Percentiles rank a stretch among this genome's conserved stretches.
These are phyloP conservation scores for Nomada ruficornis DNA, from an alignment of 2,888 invertebrate genomes.

Conservation along the genomic window DNA sequence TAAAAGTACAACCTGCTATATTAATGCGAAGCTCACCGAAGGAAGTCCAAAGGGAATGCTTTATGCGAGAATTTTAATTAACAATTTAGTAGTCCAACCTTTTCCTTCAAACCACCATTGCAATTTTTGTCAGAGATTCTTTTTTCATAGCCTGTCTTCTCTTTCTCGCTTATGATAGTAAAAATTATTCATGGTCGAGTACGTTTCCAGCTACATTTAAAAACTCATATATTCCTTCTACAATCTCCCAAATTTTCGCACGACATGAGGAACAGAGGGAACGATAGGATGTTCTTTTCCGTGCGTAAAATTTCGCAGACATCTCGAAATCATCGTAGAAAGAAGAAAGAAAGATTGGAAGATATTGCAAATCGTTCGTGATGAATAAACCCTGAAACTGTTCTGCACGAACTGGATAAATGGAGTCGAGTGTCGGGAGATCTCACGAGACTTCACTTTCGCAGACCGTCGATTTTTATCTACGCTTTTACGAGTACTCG, in stretches of 20 bases:
- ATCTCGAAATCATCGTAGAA: not conserved
- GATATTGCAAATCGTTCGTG: slow-evolving; percentile 3
- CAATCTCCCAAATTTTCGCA: not conserved
- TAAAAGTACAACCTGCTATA: not conserved
- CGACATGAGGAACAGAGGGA: not conserved
- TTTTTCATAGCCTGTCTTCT: not conserved
- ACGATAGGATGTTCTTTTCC: too few species aligned
- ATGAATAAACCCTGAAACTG: not conserved
- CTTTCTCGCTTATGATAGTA: not conserved
- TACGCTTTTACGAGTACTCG: not conserved
- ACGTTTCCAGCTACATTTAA: not conserved
- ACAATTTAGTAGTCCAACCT: not conserved
- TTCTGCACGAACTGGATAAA: not conserved
- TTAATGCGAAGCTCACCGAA: not conserved
- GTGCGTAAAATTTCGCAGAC: not conserved
- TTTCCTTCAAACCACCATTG: not conserved
- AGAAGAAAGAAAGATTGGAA: not conserved
- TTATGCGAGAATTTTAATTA: slow-evolving; percentile 14
- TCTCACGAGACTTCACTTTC: not conserved
- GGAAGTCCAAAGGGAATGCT: slow-evolving; percentile 13
- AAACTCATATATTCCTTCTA: slow-evolving; percentile 9
- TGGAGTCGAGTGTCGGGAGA: not conserved
- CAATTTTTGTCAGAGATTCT: slow-evolving; percentile 13
- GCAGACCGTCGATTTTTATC: not conserved
- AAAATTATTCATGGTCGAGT: slow-evolving; percentile 8